A percentile compares a stretch with the other conserved stretches of the same genome.
Evolutionary conservation across 2,888 invertebrate species (phyloP).

Genomic region (Epiblema foenella): DNA sequence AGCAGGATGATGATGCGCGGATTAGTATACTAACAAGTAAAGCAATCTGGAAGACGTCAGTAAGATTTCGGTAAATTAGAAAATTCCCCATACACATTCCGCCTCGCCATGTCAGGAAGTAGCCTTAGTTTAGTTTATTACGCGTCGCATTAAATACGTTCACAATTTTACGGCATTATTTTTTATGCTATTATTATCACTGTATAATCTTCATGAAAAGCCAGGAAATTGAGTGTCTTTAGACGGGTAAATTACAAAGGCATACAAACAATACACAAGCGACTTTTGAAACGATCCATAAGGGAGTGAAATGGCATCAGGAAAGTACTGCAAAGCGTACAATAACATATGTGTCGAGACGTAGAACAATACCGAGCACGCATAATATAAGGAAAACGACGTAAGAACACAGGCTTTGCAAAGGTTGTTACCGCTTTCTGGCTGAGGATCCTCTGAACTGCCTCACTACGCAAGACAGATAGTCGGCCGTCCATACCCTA

Average conservation of each 20-base stretch:
- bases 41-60: too few species aligned
- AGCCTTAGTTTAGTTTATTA: too few species aligned
- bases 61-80: too few species aligned
- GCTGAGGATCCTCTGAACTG: slow-evolving; percentile 7
- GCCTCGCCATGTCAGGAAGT: too few species aligned
- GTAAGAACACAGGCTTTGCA: not conserved
- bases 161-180: too few species aligned
- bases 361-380: slow-evolving; percentile 44
- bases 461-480: slow-evolving; percentile 56
- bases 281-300: slow-evolving; percentile 41
- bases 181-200: too few species aligned
- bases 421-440: not conserved
- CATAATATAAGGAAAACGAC: not conserved
- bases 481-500: slow-evolving; percentile 52
- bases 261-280: slow-evolving; percentile 26
- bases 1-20: too few species aligned
- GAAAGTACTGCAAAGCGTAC: slow-evolving; percentile 51
- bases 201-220: slow-evolving; percentile 1
- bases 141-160: too few species aligned
- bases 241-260: slow-evolving; percentile 20
- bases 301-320: slow-evolving; percentile 35
- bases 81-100: too few species aligned
- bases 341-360: slow-evolving; percentile 55
- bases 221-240: slow-evolving; percentile 13
- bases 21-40: too few species aligned